Evolutionary conservation across 2,888 invertebrate species (phyloP), one percentile per base, ranked within the genome.

Genomic region (Adelphocoris suturalis): DNA sequence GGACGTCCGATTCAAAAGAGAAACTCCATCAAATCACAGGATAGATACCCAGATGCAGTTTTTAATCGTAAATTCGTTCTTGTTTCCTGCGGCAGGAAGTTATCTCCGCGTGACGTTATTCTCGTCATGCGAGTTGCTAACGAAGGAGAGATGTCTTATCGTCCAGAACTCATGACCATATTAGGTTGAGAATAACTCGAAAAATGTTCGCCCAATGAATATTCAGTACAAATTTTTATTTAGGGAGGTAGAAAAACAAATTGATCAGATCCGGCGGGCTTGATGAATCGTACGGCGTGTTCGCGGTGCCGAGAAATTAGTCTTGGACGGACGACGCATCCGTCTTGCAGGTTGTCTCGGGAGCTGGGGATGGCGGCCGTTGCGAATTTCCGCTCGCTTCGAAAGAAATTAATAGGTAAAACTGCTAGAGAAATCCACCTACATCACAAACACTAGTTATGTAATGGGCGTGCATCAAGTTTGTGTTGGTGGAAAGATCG

Each of bases 221-320:
- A 82, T 82, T 82, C 82, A 82, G 52, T 52, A 27, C 27, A 27
- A 7, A 37, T 46, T 37, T 82, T 46, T 82, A 52, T 47, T n/a
- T 9, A 52, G 12, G 23, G 19, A 3, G 82, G 82, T 52, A 47
- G 82, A 7, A 7, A 82, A 82, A 82, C 82, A 82, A 82, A 82
- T 82, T 82, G 82, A 82, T 81, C 80, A 81, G 80, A 81, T 82
- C 52, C 82, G 82, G 19, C 68, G n/a, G 19, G 68, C 68, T 27
- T 68, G 68, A 68, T 23, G 23, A 68, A 68, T 68, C 19, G 68
- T 1, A 61, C 23, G n/a, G 52, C 52, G 68, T 23, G 57, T 68
- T 23, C 23, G 68, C n/a, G 57, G 57, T 68, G 68, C 27, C 27
- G 68, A 61, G 61, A 61, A 52, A 68, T 68, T 68, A 68, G 68